Base-by-base conservation (phyloP, 2,888 invertebrate species). In the Agrotis clavis region DNA sequence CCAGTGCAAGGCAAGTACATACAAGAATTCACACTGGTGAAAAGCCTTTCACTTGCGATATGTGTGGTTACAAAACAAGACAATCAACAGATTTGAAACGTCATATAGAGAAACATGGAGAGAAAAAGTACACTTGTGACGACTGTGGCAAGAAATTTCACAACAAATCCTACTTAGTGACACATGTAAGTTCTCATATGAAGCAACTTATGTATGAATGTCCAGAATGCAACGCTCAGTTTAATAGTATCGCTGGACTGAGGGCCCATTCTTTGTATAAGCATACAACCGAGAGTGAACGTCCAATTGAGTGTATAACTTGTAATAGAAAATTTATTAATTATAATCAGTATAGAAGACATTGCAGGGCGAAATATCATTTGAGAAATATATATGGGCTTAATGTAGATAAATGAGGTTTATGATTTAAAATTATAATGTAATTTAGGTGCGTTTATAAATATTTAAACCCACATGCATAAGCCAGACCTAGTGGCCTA, bases 21-120 rank as follows among this genome's bases (percentile, higher is more conserved):
- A 86, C 83, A 0, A 61, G 83, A 4, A 71, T 60, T 1, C 91
- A 91, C 47, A 88, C 87, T 0, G 70, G 79, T 0, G 86, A 85
- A 6, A 74, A 50, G 11, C 84, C 86, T 0, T 86, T n/a, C 53
- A 35, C 74, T 4, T 91, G 90, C 57, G 59, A 79, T 0, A 13
- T 85, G 0, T 91, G 90, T 53, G 51, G 74, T 0, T 60, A 61
- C 5, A 77, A 50, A 21, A 79, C 82, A 6, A 53, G 16, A 0
- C 86, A 86, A 11, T 6, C 0, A 0, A 41, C 19, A 0, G 82
- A 83, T 19, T 4, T 81, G 9, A n/a, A 60, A 1, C 19, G 61
- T 0, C 90, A 90, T 62, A 72, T 48, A 47, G 21, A 54, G 0
- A 71, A 68, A 0, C 90, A 90, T 53, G 51, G 62, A 0, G 69